Evolutionary conservation across 2,797 vertebrate genomes (phyloP).

Genomic region (Agapornis canus): DNA sequence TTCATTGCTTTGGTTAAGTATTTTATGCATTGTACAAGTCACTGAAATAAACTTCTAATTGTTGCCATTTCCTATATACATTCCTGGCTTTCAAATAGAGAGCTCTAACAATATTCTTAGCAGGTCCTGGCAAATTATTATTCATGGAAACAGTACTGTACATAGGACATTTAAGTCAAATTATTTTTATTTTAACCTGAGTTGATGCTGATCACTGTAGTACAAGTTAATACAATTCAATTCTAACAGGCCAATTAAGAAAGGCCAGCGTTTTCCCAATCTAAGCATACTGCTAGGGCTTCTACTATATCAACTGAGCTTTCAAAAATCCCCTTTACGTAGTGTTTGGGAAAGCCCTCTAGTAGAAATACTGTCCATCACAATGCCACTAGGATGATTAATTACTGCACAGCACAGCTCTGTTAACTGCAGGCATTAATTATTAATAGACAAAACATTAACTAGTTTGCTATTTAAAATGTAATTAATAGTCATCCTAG

Average conservation of each 20-base stretch:
- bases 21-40: slow-evolving; percentile 30
- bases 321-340: neutral
- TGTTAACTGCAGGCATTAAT: neutral
- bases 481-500: neutral
- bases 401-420: neutral
- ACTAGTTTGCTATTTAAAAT: neutral
- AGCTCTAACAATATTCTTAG: neutral
- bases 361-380: neutral
- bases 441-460: neutral
- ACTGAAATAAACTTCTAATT: slow-evolving; percentile 48
- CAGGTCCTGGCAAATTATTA: slow-evolving; percentile 7
- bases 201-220: neutral
- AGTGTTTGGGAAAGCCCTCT: neutral
- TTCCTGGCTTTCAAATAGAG: slow-evolving; percentile 15
- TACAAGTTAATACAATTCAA: neutral
- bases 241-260: neutral
- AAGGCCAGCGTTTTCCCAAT: neutral
- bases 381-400: neutral
- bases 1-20: slow-evolving; percentile 22
- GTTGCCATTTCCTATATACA: neutral
- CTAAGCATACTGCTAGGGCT: neutral
- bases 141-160: neutral
- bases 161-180: slow-evolving; percentile 8
- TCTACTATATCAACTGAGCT: neutral
- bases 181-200: neutral